Percentiles rank a stretch among this genome's conserved stretches.
phyloP scores from a whole-genome alignment of 2,797 vertebrate species.

The Gymnoscopelus braueri region DNA sequence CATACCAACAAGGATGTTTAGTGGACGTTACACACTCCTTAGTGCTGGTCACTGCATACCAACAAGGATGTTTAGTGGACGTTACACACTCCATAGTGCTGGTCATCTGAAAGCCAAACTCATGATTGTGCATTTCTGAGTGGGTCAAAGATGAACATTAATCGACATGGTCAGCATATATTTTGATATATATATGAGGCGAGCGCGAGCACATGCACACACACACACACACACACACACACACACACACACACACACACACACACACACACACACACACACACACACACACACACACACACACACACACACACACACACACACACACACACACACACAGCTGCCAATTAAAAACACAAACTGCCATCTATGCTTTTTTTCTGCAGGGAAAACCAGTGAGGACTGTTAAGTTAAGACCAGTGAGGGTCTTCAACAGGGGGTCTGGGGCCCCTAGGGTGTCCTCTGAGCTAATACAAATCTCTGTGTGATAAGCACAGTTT shows the following conservation, averaged over 20 bases:
- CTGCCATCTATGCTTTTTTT: slow-evolving; percentile 38
- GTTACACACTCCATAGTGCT: not conserved
- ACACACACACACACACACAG: slow-evolving; percentile 7
- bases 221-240: no score
- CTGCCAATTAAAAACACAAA: slow-evolving; percentile 51
- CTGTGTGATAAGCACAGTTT: no score
- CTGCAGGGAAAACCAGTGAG: slow-evolving; percentile 1
- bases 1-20: not conserved
- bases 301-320: no score
- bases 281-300: slow-evolving; percentile 5
- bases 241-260: slow-evolving; percentile 7
- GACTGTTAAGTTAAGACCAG: slow-evolving; percentile 36
- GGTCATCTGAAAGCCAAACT: slow-evolving; percentile 8
- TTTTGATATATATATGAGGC: no score
- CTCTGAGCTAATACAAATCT: no score
- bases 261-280: slow-evolving; percentile 1
- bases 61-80: not conserved
- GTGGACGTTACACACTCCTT: not conserved
- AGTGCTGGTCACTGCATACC: not conserved
- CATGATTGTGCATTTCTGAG: slow-evolving; percentile 29
- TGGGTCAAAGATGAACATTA: slow-evolving; percentile 32
- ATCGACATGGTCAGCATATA: slow-evolving; percentile 23
- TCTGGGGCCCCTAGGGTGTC: no score
- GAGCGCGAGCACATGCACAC: no score
- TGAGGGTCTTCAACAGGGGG: no score